These are phyloP conservation scores for Malacosoma neustria DNA, from an alignment of 2,888 invertebrate species.

Conservation along the genomic window DNA sequence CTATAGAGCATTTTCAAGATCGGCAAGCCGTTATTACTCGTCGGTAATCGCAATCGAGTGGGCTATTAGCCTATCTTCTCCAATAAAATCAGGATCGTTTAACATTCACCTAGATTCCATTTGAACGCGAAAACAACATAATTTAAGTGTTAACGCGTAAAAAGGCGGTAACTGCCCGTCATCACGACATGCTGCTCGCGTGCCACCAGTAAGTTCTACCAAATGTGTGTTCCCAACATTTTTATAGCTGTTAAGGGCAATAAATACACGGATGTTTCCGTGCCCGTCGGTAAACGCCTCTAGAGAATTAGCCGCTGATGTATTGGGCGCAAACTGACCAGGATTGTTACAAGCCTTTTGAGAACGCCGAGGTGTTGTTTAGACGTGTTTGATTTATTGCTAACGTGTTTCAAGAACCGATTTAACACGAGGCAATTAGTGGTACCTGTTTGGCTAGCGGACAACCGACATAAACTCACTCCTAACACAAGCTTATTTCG, in stretches of 20 bases:
- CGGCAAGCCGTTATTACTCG: neutral
- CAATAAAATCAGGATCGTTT: neutral
- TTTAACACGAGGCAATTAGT: too few species aligned
- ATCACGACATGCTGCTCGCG: slow-evolving; percentile 46
- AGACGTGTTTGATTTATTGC: neutral
- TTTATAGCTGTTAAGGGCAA: slow-evolving; percentile 50
- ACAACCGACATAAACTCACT: too few species aligned
- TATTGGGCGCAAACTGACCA: slow-evolving; percentile 26
- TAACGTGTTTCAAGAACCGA: too few species aligned
- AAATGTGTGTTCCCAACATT: slow-evolving; percentile 55
- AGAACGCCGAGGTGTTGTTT: slow-evolving; percentile 4
- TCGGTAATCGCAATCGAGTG: neutral
- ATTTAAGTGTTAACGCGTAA: slow-evolving; percentile 3
- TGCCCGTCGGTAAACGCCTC: slow-evolving; percentile 20
- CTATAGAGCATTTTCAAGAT: neutral
- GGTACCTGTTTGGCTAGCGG: too few species aligned
- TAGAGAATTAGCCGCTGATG: slow-evolving; percentile 30
- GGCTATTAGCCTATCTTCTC: neutral
- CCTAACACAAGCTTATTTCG: too few species aligned
- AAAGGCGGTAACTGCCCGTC: slow-evolving; percentile 20
- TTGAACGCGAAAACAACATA: neutral
- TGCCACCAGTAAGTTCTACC: slow-evolving; percentile 47
- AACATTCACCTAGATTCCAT: neutral
- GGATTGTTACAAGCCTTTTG: slow-evolving; percentile 14
- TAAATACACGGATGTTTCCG: slow-evolving; percentile 32